Conservation (phyloP, 2,113 vertebrate genomes). For the Falcunculus frontatus region DNA sequence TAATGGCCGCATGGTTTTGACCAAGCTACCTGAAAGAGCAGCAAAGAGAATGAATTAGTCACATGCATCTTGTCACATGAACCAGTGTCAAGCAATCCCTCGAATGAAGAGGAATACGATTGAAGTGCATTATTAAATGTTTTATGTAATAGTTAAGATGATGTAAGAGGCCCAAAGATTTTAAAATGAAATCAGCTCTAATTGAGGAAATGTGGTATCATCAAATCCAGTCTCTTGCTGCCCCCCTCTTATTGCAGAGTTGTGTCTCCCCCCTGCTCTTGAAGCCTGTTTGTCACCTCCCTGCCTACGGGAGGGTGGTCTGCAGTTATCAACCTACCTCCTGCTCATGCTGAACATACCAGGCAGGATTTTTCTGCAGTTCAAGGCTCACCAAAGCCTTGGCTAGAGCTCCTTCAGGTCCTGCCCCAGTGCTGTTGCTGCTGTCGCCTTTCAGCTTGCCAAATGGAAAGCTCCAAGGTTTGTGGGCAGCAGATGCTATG, state of each 20-base stretch:
- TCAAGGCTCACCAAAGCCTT: background rate
- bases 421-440: background rate
- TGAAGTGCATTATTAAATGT: background rate
- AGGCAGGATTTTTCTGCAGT: fast-evolving
- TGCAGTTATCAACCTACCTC: background rate
- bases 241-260: background rate
- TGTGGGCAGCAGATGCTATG: background rate
- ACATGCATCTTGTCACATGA: background rate
- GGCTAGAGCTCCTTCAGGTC: background rate
- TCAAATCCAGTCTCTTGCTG: too few species aligned
- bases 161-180: background rate
- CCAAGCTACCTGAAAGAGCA: background rate
- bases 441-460: background rate
- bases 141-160: background rate
- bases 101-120: background rate
- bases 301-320: background rate
- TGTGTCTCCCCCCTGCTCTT: background rate
- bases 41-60: background rate
- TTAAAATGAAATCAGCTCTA: background rate
- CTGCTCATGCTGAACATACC: background rate
- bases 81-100: background rate
- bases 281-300: background rate
- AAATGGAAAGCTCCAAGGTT: fast-evolving
- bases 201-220: background rate
- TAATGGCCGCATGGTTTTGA: background rate